These are phyloP conservation scores for Pocillopora grandis DNA, from an alignment of 92 coral and sea anemone species.

Conservation along the genomic window DNA sequence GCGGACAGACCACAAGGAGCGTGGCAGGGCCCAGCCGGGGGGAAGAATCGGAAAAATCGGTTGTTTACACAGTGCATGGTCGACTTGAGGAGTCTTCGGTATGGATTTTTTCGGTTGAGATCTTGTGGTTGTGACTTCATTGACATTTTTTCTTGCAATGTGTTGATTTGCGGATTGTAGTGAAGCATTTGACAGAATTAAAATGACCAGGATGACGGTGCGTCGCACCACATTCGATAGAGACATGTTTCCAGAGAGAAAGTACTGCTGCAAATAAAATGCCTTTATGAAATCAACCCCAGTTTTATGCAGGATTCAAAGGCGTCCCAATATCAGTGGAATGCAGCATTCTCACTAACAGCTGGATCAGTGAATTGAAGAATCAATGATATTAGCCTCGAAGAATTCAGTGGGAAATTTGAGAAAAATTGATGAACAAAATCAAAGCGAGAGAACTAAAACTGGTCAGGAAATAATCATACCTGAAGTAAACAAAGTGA, in stretches of 20 bases:
- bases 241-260: slow-evolving; percentile 7
- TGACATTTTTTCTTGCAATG: background rate
- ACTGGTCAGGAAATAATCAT: background rate
- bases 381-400: slow-evolving; percentile 37
- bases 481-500: background rate
- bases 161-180: slow-evolving; percentile 17
- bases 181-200: slow-evolving; percentile 18
- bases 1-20: slow-evolving; percentile 21
- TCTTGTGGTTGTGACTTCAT: background rate
- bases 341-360: slow-evolving; percentile 29
- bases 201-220: background rate
- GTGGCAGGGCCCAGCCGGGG: slow-evolving; percentile 9
- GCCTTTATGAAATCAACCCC: background rate
- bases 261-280: slow-evolving; percentile 14
- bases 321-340: slow-evolving; percentile 37
- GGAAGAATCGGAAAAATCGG: background rate
- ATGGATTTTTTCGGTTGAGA: background rate
- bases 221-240: background rate
- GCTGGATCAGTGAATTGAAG: slow-evolving; percentile 8
- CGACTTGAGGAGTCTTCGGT: background rate
- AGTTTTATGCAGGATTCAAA: slow-evolving; percentile 15
- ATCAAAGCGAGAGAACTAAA: background rate
- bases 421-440: background rate
- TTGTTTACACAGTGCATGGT: background rate
- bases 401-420: background rate